Conservation (phyloP, 2,113 vertebrate species). For the Cairina moschata region DNA sequence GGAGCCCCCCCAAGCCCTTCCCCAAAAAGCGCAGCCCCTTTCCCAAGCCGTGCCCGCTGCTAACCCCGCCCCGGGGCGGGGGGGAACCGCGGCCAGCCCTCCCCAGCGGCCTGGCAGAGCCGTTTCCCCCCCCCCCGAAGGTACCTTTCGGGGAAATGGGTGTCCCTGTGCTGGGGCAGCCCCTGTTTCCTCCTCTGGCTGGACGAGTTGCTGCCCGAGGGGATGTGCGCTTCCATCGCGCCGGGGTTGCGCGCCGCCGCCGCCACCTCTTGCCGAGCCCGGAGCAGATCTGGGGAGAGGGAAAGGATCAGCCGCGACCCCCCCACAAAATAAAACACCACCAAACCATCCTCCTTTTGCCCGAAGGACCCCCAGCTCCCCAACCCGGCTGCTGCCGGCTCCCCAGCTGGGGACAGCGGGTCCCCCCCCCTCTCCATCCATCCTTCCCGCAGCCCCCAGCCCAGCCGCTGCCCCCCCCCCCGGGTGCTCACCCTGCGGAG, state of each 20-base stretch:
- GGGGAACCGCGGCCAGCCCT: not conserved
- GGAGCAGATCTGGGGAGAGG: conserved; percentile 83
- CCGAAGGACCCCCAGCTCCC: not conserved
- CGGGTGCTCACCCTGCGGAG: no score
- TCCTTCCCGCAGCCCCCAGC: no score
- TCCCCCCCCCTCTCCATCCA: not conserved
- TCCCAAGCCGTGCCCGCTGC: no score
- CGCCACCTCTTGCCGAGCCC: conserved; percentile 89
- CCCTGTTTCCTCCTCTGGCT: conserved; percentile 94
- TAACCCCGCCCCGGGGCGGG: not conserved
- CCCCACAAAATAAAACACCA: no score
- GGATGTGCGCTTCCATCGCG: conserved; percentile 90
- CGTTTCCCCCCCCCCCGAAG: no score
- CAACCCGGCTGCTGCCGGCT: not conserved
- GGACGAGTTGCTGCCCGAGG: conserved; percentile 75
- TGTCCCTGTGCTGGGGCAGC: conserved; percentile 89
- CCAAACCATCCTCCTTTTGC: no score
- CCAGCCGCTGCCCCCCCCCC: not conserved
- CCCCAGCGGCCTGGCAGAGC: not conserved
- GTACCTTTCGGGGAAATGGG: conserved; percentile 92
- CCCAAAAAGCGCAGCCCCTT: no score
- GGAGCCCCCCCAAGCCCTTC: no score
- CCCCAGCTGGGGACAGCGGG: no score
- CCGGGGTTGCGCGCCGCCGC: conserved; percentile 85
- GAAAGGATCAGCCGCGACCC: not conserved